Percentiles rank a stretch among this genome's conserved stretches.
Evolutionary conservation across 2,113 vertebrate genomes (phyloP).

Genomic region (Dasyurus viverrinus): DNA sequence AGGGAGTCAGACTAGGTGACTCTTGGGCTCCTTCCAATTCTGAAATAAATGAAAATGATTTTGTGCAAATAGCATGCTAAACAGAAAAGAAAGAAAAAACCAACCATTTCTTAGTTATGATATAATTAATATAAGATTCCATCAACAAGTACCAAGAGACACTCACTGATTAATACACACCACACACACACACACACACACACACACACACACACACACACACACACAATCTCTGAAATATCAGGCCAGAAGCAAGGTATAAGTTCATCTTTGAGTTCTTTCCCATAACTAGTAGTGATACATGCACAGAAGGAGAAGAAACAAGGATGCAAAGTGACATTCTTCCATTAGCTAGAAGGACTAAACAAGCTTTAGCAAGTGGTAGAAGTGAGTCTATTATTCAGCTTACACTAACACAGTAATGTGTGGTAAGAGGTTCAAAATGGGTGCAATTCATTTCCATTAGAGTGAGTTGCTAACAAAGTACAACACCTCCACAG

Average conservation of each 20-base stretch:
- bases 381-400: constrained; percentile 8
- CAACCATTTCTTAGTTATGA: background rate
- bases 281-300: background rate
- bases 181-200: too few relatives aligned
- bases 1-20: background rate
- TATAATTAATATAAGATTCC: background rate
- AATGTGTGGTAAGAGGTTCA: constrained; percentile 5
- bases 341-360: background rate
- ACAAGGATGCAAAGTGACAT: background rate
- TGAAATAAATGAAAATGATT: background rate
- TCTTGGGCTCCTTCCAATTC: too few relatives aligned
- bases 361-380: background rate
- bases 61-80: background rate
- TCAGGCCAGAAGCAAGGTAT: constrained; percentile 31
- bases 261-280: constrained; percentile 30
- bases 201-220: too few relatives aligned
- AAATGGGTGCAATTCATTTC: constrained; percentile 52
- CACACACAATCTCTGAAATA: background rate
- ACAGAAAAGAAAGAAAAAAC: background rate
- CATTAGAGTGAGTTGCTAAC: constrained; percentile 45
- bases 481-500: constrained; percentile 12
- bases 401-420: background rate
- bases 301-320: background rate
- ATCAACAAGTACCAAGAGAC: background rate
- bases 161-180: background rate